A percentile compares a stretch with the other conserved stretches of the same genome.
Evolutionary conservation across 2,797 vertebrate genomes (phyloP).

Genomic region (Gallirallus australis): DNA sequence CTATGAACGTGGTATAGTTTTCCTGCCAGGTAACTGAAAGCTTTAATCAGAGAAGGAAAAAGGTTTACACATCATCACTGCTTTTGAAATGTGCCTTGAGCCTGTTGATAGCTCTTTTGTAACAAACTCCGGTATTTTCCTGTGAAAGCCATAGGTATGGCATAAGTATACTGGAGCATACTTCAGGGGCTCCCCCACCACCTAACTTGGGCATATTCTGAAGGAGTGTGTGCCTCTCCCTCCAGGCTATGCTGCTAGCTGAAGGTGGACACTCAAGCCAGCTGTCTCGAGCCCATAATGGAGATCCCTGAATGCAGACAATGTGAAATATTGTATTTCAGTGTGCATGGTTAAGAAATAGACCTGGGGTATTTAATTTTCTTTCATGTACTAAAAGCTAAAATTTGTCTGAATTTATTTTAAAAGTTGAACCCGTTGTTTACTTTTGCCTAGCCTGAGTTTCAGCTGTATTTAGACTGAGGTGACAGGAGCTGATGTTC

Average conservation of each 20-base stretch:
- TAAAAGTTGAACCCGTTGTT: neutral
- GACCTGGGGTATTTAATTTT: neutral
- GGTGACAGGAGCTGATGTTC: neutral
- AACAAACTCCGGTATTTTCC: neutral
- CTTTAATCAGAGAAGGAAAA: neutral
- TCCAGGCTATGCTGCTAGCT: neutral
- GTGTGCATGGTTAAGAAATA: neutral
- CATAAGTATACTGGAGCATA: too few relatives aligned
- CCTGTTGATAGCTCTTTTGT: neutral
- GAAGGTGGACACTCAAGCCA: neutral
- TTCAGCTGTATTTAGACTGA: neutral
- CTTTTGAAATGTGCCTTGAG: neutral
- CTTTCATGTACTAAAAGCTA: neutral
- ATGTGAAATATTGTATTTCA: neutral
- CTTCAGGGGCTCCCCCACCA: neutral
- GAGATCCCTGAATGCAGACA: neutral
- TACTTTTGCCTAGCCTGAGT: neutral
- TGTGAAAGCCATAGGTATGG: neutral
- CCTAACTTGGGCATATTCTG: neutral
- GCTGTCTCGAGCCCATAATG: neutral
- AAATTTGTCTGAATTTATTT: neutral
- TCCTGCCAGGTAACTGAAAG: neutral
- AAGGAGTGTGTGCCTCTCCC: neutral
- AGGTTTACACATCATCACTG: neutral
- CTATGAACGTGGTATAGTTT: neutral